A percentile compares a stretch with the other conserved stretches of the same genome.
phyloP scores from a whole-genome alignment of 2,888 invertebrate species.

The Agrilus mali region DNA sequence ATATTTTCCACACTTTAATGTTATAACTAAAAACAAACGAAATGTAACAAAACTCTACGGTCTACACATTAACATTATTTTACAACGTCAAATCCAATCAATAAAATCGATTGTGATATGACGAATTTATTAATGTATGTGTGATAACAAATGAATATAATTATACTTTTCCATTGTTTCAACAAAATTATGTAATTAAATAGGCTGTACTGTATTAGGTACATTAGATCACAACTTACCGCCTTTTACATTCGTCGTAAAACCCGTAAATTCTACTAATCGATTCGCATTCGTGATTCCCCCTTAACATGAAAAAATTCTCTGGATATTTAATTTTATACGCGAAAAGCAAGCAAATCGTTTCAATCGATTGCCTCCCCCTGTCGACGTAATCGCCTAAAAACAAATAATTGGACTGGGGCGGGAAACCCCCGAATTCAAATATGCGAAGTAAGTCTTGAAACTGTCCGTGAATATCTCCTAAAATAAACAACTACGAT shows the following conservation, averaged over 20 bases:
- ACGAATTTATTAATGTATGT: no score
- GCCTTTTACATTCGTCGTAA: constrained; percentile 45
- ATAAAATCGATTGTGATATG: no score
- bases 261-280: constrained; percentile 54
- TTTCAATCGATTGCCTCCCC: constrained; percentile 51
- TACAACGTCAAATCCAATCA: no score
- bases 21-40: constrained; percentile 19
- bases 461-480: constrained; percentile 56
- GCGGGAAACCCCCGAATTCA: constrained; percentile 53
- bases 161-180: no score
- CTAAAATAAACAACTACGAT: constrained; percentile 15
- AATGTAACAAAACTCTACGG: background rate
- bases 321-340: constrained; percentile 61
- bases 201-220: no score
- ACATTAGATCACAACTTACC: background rate
- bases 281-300: constrained; percentile 54
- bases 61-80: no score
- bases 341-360: constrained; percentile 50
- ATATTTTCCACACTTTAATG: constrained; percentile 28
- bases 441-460: constrained; percentile 48
- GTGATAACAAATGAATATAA: no score
- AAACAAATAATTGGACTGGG: constrained; percentile 53
- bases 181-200: no score
- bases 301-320: constrained; percentile 53
- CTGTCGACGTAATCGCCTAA: constrained; percentile 49